Evolutionary conservation across 2,113 vertebrate species (phyloP).

Genomic region (Oncorhynchus gorbuscha): DNA sequence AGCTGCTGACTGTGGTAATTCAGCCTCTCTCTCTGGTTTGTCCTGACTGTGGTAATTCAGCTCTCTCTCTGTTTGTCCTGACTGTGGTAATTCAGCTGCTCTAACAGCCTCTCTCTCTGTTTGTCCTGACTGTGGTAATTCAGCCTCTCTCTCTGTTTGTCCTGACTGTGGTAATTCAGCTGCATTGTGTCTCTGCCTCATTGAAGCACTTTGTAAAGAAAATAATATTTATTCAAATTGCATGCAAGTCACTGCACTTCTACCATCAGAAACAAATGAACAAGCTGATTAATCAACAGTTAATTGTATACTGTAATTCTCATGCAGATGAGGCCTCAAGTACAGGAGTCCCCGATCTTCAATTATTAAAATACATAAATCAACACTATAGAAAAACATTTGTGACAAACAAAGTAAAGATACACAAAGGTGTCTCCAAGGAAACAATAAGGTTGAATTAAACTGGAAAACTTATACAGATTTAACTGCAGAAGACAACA

Average conservation of each 20-base stretch:
- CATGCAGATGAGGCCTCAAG: slow-evolving; percentile 91
- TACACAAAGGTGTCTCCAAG: slow-evolving; percentile 83
- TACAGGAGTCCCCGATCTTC: slow-evolving; percentile 84
- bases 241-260: slow-evolving; percentile 56
- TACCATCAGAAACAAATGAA: slow-evolving; percentile 56
- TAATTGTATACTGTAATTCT: slow-evolving; percentile 92
- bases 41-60: no score
- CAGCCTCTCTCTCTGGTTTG: no score
- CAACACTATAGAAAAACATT: slow-evolving; percentile 73
- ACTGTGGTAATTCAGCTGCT: slow-evolving; percentile 82
- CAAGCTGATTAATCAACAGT: slow-evolving; percentile 93
- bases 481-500: slow-evolving; percentile 78
- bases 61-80: slow-evolving; percentile 66
- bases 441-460: slow-evolving; percentile 89
- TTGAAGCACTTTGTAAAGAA: slow-evolving; percentile 73
- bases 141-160: no score
- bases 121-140: no score
- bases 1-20: slow-evolving; percentile 48
- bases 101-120: no score
- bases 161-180: slow-evolving; percentile 58
- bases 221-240: slow-evolving; percentile 71
- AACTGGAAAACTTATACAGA: slow-evolving; percentile 63
- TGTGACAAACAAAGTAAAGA: slow-evolving; percentile 92
- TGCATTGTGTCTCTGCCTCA: slow-evolving; percentile 82
- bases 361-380: slow-evolving; percentile 57